Base-by-base conservation (phyloP, 92 coral and sea anemone species). In the Epizoanthus fatuus region DNA sequence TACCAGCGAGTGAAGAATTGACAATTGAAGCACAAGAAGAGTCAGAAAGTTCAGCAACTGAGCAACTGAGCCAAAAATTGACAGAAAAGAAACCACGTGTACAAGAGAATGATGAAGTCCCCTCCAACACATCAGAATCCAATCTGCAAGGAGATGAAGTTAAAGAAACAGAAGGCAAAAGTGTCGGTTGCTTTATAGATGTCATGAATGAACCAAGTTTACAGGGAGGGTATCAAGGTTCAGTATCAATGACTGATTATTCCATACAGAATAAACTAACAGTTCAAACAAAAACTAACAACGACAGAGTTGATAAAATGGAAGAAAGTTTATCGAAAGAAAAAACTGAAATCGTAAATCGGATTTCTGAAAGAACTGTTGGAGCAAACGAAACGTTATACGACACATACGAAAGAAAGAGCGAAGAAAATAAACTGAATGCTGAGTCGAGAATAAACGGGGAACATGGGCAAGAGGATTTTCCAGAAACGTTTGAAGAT, bases 41-140 rank as follows among this genome's bases (percentile, higher is more conserved):
- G 22, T 56, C 15, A 13, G 58, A 60, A 4, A n/a, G 56, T 20
- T 35, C 3, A 62, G 39, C 39, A 77, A 38, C 8, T 53, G 66
- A 75, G 67, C 82, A 77, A 20, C 70, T 7, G 35, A 14, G 15
- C 69, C 8, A 60, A 1, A 52, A 38, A 60, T 17, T 17, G 63
- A 17, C 70, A 59, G 79, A 73, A 73, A 25, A 7, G 13, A 73
- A 53, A 32, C 64, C 39, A 54, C 45, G 57, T 15, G 20, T 44
- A 66, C 45, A 66, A 66, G 47, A 39, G n/a, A 66, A 7, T 66
- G 49, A 37, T 6, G 14, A 49, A 49, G 12, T 49, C 53, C 11
- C 53, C 53, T 8, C 9, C 11, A 49, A 49, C 53, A 49, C 6
- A 0, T 7, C 72, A 25, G 49, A 16, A 44, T 66, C 3, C 1